Conservation (phyloP, 1,140 invertebrate genomes). For the Hylaeus volcanicus region DNA sequence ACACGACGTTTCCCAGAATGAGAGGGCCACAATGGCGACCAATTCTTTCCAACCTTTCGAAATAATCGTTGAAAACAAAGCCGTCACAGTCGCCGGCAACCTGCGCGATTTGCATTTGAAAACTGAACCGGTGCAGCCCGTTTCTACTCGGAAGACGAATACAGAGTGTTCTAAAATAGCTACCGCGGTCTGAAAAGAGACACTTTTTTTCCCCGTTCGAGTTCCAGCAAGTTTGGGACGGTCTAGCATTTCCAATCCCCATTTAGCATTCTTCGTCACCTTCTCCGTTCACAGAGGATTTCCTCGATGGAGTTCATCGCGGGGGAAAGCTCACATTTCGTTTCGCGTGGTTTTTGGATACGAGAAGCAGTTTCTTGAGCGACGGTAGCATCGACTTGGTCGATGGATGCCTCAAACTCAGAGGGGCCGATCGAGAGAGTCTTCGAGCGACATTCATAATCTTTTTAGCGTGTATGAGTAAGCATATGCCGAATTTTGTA, state of each 20-base stretch:
- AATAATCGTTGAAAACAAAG: background rate
- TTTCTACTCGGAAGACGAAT: background rate
- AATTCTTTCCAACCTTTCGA: background rate
- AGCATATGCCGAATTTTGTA: conserved; percentile 31
- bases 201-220: too few relatives aligned
- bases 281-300: too few relatives aligned
- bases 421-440: background rate
- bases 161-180: background rate
- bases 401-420: background rate
- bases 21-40: background rate
- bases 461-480: background rate
- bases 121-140: background rate
- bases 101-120: background rate
- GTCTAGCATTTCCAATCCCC: too few relatives aligned
- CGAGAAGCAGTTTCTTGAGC: too few relatives aligned
- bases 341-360: too few relatives aligned
- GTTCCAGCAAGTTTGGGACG: background rate
- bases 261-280: too few relatives aligned
- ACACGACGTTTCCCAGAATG: too few relatives aligned
- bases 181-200: too few relatives aligned
- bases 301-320: too few relatives aligned
- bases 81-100: conserved; percentile 4
- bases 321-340: too few relatives aligned
- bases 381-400: background rate
- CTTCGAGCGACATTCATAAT: conserved; percentile 3